Evolutionary conservation across 2,113 vertebrate species (phyloP).

Genomic region (Nicator chloris): DNA sequence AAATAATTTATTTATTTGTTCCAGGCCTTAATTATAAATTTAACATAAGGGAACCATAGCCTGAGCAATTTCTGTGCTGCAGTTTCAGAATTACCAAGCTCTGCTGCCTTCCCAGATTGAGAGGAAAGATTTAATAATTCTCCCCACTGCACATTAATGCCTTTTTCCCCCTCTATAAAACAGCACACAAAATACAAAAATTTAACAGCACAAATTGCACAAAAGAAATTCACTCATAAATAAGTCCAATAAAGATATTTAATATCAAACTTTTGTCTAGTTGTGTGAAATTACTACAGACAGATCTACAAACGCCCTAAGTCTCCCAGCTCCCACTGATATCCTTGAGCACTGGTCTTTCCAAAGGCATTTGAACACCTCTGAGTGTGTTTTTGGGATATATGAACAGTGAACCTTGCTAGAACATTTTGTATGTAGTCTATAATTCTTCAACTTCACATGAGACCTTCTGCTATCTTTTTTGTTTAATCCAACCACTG

Average conservation of each 20-base stretch:
- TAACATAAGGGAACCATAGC: background rate
- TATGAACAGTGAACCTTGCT: background rate
- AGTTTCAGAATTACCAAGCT: background rate
- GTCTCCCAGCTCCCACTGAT: background rate
- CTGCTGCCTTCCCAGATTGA: background rate
- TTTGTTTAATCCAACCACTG: background rate
- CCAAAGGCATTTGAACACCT: background rate
- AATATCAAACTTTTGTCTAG: background rate
- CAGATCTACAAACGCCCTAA: background rate
- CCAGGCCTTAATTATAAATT: background rate
- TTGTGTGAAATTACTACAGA: background rate
- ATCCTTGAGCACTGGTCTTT: background rate
- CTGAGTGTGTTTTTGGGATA: background rate
- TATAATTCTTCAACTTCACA: background rate
- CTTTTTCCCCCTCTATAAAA: background rate
- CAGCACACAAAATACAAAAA: background rate
- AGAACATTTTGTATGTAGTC: background rate
- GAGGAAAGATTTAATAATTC: background rate
- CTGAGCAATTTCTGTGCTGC: background rate
- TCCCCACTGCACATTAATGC: background rate
- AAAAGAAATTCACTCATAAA: background rate
- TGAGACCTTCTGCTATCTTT: background rate
- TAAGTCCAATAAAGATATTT: background rate
- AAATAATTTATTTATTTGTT: background rate
- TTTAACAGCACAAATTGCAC: background rate